Evolutionary conservation across 2,888 invertebrate species (phyloP), one percentile per base, ranked within the genome.

Genomic region (Tricholauxania praeusta): DNA sequence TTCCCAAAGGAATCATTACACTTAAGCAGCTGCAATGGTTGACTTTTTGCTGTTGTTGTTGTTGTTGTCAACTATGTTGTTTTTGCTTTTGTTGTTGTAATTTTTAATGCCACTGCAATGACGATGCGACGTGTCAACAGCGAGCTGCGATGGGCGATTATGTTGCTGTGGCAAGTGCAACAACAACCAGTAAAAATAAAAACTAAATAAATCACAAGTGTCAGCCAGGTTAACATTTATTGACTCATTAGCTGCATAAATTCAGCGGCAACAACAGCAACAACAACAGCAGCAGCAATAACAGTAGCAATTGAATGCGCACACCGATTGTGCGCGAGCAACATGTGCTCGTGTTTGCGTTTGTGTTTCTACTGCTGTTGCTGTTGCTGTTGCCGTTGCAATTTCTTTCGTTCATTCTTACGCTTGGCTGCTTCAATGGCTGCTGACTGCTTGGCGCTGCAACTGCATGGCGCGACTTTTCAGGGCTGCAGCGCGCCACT

Each of bases 221-320:
- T 80, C 79, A 80, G 77, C 72, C 75, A 78, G 77, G 75, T 74
- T 77, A 80, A 78, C 80, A 77, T 80, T 79, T 77, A 76, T 80
- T 78, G 77, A 77, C 80, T 80, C 77, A 78, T 78, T 77, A 78
- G 76, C 72, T 66, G 75, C 72, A 68, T 71, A 74, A 73, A 75
- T 73, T 72, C 82, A 79, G 39, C 47, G 65, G 55, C 52, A 65
- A 47, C 53, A 63, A 64, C 52, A 51, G 74, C 15, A 57, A 48
- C 49, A 48, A 15, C 19, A 68, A 17, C 6, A 59, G 17, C 68
- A 67, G 19, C 55, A 68, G 49, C 48, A 22, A 19, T 17, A 55
- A 32, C 52, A 32, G 6, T 17, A 8, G 14, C 49, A 63, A 8
- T 22, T 15, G 32, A 39, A 39, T 39, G 39, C 39, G 39, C 39